Evolutionary conservation across 2,113 vertebrate genomes (phyloP).

Genomic region (Sylvicapra grimmia): DNA sequence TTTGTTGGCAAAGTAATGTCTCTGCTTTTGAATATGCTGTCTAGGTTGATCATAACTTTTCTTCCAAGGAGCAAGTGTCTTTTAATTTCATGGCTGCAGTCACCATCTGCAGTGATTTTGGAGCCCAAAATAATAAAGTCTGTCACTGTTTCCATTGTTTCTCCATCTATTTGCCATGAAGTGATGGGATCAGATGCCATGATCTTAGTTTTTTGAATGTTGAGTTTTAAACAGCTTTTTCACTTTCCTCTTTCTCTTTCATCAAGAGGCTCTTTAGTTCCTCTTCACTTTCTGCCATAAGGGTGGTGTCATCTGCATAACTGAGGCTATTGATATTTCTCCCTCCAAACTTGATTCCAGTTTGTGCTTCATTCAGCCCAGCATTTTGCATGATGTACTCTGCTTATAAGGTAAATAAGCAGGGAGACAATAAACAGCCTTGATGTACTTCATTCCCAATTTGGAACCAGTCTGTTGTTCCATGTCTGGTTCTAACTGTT

Average conservation of each 20-base stretch:
- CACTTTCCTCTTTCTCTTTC: neutral
- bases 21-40: neutral
- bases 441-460: neutral
- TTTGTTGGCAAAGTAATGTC: neutral
- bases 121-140: accelerated
- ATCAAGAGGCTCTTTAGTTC: neutral
- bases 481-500: neutral
- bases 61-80: neutral
- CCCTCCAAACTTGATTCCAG: neutral
- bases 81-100: neutral
- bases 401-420: neutral
- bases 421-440: neutral
- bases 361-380: neutral
- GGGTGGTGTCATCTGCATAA: neutral
- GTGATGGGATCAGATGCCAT: neutral
- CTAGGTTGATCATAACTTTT: neutral
- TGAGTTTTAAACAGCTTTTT: neutral
- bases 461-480: neutral
- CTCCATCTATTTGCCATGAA: neutral
- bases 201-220: neutral
- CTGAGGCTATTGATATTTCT: neutral
- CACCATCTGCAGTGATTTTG: neutral
- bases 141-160: neutral
- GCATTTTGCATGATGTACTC: neutral
- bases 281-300: neutral